Conservation (phyloP, 2,888 invertebrate species). For the Monoplex corrugatus region DNA sequence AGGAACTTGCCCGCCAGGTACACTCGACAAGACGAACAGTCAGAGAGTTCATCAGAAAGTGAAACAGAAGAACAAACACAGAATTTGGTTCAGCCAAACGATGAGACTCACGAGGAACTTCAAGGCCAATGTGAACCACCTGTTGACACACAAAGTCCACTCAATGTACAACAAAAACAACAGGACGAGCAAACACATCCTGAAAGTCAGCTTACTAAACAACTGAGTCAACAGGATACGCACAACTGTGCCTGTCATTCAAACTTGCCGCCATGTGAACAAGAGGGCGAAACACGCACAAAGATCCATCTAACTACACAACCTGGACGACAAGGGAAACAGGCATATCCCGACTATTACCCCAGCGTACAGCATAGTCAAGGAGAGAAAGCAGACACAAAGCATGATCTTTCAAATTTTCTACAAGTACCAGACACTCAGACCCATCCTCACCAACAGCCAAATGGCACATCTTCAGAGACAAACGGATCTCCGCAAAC, state of each 20-base stretch:
- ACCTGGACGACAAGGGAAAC: no score
- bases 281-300: no score
- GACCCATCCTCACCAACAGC: not conserved
- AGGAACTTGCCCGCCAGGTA: not conserved
- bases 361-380: no score
- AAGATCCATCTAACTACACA: no score
- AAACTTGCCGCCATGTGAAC: no score
- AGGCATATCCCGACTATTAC: no score
- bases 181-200: not conserved
- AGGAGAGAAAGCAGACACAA: not conserved
- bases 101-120: no score
- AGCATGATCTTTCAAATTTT: not conserved
- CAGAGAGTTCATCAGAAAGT: not conserved
- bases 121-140: not conserved
- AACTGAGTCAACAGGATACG: no score
- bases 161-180: not conserved
- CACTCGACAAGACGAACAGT: not conserved
- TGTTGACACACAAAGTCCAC: not conserved
- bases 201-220: no score
- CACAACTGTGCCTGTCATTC: no score
- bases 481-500: not conserved
- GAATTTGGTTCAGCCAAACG: not conserved
- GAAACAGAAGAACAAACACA: not conserved
- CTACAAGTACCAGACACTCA: not conserved
- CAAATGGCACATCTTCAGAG: not conserved